Conservation (phyloP, 2,888 invertebrate species). For the Monopis laevigella region DNA sequence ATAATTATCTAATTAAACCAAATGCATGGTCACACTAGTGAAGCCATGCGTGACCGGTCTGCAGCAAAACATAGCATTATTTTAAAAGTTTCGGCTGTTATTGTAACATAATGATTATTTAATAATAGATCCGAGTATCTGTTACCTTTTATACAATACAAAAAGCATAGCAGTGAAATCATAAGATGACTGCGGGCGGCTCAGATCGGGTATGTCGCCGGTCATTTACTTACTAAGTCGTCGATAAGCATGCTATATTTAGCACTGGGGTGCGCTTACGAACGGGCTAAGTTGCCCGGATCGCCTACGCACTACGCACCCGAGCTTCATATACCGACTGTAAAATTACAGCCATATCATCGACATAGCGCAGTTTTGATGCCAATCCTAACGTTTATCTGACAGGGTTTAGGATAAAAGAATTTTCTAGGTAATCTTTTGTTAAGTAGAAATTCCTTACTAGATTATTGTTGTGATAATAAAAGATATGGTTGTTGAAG, state of each 20-base stretch:
- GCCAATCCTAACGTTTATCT: no score
- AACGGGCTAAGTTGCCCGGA: constrained; percentile 30
- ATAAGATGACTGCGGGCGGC: constrained; percentile 52
- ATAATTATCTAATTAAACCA: no score
- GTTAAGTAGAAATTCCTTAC: no score
- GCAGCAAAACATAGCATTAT: constrained; percentile 23
- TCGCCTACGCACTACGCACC: constrained; percentile 34
- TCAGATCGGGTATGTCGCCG: constrained; percentile 54
- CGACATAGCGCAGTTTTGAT: neutral
- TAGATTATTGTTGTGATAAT: no score
- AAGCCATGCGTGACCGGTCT: constrained; percentile 8
- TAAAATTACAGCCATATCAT: no score
- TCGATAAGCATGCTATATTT: constrained; percentile 63
- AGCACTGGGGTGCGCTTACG: constrained; percentile 46
- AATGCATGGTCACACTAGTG: constrained; percentile 22
- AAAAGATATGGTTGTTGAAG: no score
- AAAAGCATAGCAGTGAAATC: constrained; percentile 43
- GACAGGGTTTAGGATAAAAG: no score
- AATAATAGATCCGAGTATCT: constrained; percentile 40
- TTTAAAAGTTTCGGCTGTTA: constrained; percentile 28
- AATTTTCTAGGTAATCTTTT: no score
- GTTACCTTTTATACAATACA: neutral
- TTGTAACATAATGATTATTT: constrained; percentile 39
- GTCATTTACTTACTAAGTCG: constrained; percentile 64
- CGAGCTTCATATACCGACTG: no score